phyloP scores from a whole-genome alignment of 2,888 invertebrate species.

The Ophion obscuratus region DNA sequence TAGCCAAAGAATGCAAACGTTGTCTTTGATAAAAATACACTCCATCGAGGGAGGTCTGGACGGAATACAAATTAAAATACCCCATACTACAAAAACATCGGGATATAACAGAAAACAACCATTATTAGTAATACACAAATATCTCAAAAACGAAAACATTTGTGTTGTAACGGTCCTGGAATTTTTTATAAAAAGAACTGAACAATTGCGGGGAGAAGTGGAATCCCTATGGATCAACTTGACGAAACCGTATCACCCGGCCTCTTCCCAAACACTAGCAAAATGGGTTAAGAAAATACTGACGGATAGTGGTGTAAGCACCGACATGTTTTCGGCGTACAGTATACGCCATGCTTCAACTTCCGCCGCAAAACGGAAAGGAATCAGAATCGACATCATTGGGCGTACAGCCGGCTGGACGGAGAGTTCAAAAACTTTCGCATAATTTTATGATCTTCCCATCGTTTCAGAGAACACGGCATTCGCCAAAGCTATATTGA shows the following conservation, averaged over 20 bases:
- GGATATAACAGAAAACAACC: not conserved
- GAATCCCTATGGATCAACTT: not conserved
- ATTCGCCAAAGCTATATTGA: not conserved
- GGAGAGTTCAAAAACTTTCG: not conserved
- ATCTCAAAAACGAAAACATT: not conserved
- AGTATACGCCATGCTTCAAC: not conserved
- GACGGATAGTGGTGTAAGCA: not conserved
- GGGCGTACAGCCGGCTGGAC: not conserved
- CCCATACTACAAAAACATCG: not conserved
- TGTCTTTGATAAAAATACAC: not conserved
- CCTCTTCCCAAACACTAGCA: not conserved
- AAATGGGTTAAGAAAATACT: not conserved
- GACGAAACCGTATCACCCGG: not conserved
- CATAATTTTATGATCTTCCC: constrained; percentile 2
- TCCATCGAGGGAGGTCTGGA: not conserved
- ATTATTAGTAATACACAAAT: not conserved
- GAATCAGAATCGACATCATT: not conserved
- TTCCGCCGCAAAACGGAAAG: constrained; percentile 4
- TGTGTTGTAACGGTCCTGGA: not conserved
- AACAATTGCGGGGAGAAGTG: not conserved
- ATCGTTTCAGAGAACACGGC: not conserved
- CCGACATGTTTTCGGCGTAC: not conserved
- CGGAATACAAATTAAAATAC: not conserved
- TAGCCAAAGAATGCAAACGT: too few species aligned
- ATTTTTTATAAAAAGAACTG: not conserved